Evolutionary conservation across 1,140 invertebrate species (phyloP).

Genomic region (Physella acuta): DNA sequence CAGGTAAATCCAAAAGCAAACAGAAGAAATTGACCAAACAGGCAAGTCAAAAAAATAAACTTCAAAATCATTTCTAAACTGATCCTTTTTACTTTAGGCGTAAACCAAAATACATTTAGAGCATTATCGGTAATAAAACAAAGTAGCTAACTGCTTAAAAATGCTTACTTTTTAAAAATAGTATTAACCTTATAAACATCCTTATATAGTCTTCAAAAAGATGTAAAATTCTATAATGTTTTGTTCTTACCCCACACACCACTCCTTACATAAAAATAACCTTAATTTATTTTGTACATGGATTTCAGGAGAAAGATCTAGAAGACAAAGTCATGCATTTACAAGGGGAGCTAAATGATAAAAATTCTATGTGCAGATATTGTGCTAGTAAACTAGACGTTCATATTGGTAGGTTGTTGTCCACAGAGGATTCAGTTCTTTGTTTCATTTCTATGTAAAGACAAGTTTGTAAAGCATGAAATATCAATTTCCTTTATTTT

Average conservation of each 20-base stretch:
- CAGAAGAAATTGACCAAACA: constrained; percentile 25
- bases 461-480: too few relatives aligned
- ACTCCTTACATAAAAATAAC: not conserved
- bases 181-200: not conserved
- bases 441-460: too few relatives aligned
- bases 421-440: not conserved
- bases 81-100: too few relatives aligned
- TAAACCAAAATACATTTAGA: too few relatives aligned
- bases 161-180: not conserved
- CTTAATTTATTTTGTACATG: not conserved
- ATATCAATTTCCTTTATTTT: too few relatives aligned
- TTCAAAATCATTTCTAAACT: constrained; percentile 3
- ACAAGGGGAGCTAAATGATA: constrained; percentile 49
- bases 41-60: constrained; percentile 1
- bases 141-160: too few relatives aligned
- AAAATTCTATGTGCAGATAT: constrained; percentile 52
- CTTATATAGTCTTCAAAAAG: not conserved
- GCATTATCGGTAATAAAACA: too few relatives aligned
- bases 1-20: constrained; percentile 18
- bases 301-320: constrained; percentile 38
- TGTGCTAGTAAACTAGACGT: constrained; percentile 56
- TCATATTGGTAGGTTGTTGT: constrained; percentile 48
- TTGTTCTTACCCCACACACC: not conserved
- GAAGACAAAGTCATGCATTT: constrained; percentile 37
- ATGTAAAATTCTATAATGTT: not conserved